Conservation (phyloP, 2,113 vertebrate genomes). For the Verasper variegatus region DNA sequence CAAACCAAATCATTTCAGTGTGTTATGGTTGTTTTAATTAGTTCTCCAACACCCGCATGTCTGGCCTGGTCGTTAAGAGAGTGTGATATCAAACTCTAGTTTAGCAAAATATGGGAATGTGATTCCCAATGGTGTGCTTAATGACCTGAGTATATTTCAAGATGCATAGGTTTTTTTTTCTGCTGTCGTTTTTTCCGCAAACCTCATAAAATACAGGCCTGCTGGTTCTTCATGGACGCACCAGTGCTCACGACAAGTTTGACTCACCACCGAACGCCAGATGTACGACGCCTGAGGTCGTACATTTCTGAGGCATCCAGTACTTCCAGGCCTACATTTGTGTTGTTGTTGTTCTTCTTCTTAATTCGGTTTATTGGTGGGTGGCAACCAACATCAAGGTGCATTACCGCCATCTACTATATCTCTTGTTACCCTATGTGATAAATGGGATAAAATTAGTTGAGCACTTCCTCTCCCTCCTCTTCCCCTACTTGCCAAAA, state of each 20-base stretch:
- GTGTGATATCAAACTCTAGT: conserved; percentile 25
- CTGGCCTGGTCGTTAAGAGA: conserved; percentile 34
- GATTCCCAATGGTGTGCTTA: conserved; percentile 41
- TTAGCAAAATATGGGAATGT: conserved; percentile 15
- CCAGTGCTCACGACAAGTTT: no score
- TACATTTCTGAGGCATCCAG: not conserved
- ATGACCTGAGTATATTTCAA: conserved; percentile 24
- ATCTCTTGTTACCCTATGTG: no score
- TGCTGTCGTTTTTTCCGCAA: conserved; percentile 1
- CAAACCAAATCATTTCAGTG: conserved; percentile 1
- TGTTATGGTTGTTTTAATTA: conserved; percentile 43
- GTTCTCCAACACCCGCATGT: conserved; percentile 36
- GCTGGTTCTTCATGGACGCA: conserved; percentile 11
- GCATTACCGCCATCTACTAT: no score
- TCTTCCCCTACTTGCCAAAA: no score
- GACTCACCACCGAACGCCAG: no score
- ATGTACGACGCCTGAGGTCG: no score
- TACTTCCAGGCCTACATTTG: no score
- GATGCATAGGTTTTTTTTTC: not conserved
- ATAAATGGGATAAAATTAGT: no score
- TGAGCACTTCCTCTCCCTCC: no score
- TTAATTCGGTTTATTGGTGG: no score
- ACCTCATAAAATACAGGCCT: conserved; percentile 18
- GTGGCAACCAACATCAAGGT: no score
- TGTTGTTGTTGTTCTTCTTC: no score